Conservation (phyloP, 2,113 vertebrate species). For the Cochlearius cochlearius region DNA sequence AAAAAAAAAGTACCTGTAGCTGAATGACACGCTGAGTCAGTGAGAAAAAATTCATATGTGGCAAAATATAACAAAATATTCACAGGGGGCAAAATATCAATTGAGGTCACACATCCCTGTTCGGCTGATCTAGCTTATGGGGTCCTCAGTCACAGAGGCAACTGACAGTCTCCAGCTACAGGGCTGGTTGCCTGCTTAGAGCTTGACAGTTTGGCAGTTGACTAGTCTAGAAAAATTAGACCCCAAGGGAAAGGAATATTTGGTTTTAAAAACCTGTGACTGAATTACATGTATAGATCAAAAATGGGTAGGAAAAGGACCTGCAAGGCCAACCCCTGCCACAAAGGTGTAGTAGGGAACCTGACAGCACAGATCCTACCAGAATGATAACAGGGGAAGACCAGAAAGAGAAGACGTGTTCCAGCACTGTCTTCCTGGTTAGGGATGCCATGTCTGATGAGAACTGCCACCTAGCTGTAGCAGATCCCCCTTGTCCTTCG, state of each 20-base stretch:
- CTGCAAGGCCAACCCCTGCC: background rate
- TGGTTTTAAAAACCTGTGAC: background rate
- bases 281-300: background rate
- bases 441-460: background rate
- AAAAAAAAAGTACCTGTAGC: background rate
- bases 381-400: background rate
- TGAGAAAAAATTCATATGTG: background rate
- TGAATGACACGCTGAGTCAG: background rate
- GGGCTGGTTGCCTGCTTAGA: background rate
- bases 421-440: background rate
- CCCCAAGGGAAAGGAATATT: background rate
- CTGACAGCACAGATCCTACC: background rate
- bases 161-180: background rate
- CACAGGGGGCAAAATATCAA: fast-evolving
- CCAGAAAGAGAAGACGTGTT: background rate
- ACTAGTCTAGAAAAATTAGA: background rate
- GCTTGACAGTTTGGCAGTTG: background rate
- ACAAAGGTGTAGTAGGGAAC: background rate
- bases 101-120: background rate
- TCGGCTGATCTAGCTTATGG: background rate
- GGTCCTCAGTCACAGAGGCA: background rate
- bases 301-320: background rate
- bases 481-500: background rate
- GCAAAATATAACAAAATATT: too few species aligned
- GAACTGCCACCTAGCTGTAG: background rate